A percentile compares a stretch with the other conserved stretches of the same genome.
Conservation (phyloP, 2,797 vertebrate species). For the Hippopotamyrus pictus region DNA sequence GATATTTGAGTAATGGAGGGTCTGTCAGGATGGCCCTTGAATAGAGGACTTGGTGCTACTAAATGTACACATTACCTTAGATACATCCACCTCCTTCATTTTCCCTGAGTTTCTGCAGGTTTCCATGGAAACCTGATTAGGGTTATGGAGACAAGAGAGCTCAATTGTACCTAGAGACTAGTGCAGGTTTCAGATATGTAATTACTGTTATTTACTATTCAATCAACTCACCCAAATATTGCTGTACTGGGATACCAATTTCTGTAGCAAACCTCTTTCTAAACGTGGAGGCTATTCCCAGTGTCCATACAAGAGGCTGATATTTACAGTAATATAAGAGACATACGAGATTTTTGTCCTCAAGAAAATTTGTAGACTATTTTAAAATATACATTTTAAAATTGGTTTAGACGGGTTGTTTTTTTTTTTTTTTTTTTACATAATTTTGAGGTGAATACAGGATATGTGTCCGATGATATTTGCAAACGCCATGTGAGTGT, state of each 20-base stretch:
- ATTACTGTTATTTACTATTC: conserved; percentile 27
- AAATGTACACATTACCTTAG: conserved; percentile 53
- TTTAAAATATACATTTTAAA: neutral
- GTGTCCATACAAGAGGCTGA: neutral
- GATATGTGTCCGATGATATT: neutral
- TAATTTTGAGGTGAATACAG: neutral
- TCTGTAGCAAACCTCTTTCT: neutral
- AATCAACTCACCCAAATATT: conserved; percentile 16
- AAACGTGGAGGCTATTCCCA: neutral
- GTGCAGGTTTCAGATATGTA: conserved; percentile 22
- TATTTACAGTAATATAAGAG: neutral
- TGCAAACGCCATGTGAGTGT: neutral
- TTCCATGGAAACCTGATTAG: conserved; percentile 57
- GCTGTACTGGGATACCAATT: neutral
- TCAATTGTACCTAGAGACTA: conserved; percentile 29
- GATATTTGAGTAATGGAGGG: conserved; percentile 10
- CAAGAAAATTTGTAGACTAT: neutral
- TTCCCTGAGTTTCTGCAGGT: conserved; percentile 53
- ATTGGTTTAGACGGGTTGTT: neutral
- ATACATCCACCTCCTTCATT: conserved; percentile 42
- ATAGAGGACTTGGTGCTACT: conserved; percentile 16
- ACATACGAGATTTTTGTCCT: neutral
- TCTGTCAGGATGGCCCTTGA: conserved; percentile 14
- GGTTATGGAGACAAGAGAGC: conserved; percentile 47
- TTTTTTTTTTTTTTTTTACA: neutral